phyloP scores from a whole-genome alignment of 2,797 vertebrate species.

The Sebastes melanostomus region DNA sequence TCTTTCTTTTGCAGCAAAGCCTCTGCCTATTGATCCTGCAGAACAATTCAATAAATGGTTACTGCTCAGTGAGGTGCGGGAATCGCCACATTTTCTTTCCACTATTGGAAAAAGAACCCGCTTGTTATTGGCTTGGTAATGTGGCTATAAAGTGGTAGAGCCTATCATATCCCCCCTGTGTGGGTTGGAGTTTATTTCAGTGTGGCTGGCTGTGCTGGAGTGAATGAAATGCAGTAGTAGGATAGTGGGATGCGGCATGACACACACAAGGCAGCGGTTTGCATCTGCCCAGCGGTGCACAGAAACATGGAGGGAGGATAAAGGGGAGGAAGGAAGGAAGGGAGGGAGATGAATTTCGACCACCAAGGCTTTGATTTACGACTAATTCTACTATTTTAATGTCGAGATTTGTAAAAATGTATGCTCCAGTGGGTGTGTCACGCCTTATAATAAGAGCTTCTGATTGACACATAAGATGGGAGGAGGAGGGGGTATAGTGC shows the following conservation, averaged over 20 bases:
- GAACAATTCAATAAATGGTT: constrained; percentile 29
- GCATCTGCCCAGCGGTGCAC: constrained; percentile 63
- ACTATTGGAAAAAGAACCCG: neutral
- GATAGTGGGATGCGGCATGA: constrained; percentile 59
- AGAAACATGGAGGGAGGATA: constrained; percentile 42
- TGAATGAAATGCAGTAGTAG: constrained; percentile 58
- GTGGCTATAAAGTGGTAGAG: constrained; percentile 19
- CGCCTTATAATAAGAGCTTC: constrained; percentile 33
- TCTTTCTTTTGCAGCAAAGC: constrained; percentile 50
- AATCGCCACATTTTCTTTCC: constrained; percentile 19
- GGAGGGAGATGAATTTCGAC: neutral
- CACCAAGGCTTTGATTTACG: constrained; percentile 25
- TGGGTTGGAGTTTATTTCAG: constrained; percentile 43
- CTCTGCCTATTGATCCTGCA: constrained; percentile 53
- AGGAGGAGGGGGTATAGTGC: constrained; percentile 45
- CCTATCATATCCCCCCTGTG: neutral
- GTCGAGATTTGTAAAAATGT: constrained; percentile 12
- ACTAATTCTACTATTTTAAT: constrained; percentile 18
- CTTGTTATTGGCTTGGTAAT: constrained; percentile 16
- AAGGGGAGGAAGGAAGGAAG: neutral
- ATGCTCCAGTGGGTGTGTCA: constrained; percentile 68
- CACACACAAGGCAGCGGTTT: constrained; percentile 39
- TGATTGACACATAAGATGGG: constrained; percentile 61
- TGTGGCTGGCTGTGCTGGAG: constrained; percentile 4
- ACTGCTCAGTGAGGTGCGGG: neutral